Percentiles rank a stretch among this genome's conserved stretches.
phyloP scores from a whole-genome alignment of 2,888 invertebrate species.

The Drosophila yooni region DNA sequence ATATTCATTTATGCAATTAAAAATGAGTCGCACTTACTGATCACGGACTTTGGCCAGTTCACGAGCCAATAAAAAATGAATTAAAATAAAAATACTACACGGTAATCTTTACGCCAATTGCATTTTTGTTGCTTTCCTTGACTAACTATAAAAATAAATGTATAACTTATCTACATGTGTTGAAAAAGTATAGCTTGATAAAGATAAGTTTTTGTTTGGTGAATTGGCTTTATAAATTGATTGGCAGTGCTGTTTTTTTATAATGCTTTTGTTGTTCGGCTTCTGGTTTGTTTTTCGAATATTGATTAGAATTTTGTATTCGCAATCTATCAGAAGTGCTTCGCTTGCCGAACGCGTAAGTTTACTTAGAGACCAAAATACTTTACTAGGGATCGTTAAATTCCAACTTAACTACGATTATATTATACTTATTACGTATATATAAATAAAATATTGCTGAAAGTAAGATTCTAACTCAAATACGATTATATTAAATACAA shows the following conservation, averaged over 20 bases:
- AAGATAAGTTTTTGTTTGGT: not conserved
- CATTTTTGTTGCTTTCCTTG: slow-evolving; percentile 10
- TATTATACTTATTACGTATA: not conserved
- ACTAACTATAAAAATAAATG: not conserved
- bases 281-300: slow-evolving; percentile 3
- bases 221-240: not conserved
- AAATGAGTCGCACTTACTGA: slow-evolving; percentile 21
- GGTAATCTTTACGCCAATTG: slow-evolving; percentile 32
- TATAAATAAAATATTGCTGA: no score
- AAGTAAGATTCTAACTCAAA: not conserved
- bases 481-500: not conserved
- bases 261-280: not conserved
- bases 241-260: not conserved
- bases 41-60: slow-evolving; percentile 55
- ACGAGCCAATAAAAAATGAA: slow-evolving; percentile 10
- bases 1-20: slow-evolving; percentile 10
- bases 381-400: not conserved
- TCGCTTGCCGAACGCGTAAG: slow-evolving; percentile 17
- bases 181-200: not conserved
- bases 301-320: slow-evolving; percentile 24
- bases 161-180: slow-evolving; percentile 28
- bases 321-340: slow-evolving; percentile 17
- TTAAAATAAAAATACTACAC: not conserved
- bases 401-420: not conserved
- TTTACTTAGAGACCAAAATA: slow-evolving; percentile 12